phyloP scores from a whole-genome alignment of 2,797 vertebrate species.

The Aselliscus stoliczkanus region DNA sequence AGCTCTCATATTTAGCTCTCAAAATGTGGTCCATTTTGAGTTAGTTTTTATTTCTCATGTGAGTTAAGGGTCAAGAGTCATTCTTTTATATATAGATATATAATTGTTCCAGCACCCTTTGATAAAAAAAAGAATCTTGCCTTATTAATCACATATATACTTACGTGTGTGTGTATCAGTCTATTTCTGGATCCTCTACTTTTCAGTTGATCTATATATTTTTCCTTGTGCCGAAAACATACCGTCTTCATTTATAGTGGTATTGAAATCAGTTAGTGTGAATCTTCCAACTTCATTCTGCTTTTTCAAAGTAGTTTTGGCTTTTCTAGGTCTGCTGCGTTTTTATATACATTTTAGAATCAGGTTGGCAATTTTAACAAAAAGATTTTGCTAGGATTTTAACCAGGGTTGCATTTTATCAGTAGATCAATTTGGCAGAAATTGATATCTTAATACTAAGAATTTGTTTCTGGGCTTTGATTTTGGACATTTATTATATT shows the following conservation, averaged over 20 bases:
- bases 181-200: not conserved
- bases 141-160: not conserved
- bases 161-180: not conserved
- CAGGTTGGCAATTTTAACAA: not conserved
- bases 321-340: not conserved
- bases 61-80: not conserved
- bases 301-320: not conserved
- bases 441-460: not conserved
- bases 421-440: not conserved
- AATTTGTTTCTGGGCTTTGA: slow-evolving; percentile 16
- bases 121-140: not conserved
- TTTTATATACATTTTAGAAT: slow-evolving; percentile 1
- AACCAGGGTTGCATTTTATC: not conserved
- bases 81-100: not conserved
- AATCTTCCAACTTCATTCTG: not conserved
- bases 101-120: not conserved
- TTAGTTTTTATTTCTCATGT: not conserved
- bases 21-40: not conserved
- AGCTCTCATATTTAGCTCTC: not conserved
- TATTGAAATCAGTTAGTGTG: not conserved
- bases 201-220: not conserved
- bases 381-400: not conserved
- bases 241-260: not conserved
- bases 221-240: not conserved
- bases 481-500: slow-evolving; percentile 8